phyloP scores from a whole-genome alignment of 1,140 invertebrate species.

The Lamellibrachia luymesi region DNA sequence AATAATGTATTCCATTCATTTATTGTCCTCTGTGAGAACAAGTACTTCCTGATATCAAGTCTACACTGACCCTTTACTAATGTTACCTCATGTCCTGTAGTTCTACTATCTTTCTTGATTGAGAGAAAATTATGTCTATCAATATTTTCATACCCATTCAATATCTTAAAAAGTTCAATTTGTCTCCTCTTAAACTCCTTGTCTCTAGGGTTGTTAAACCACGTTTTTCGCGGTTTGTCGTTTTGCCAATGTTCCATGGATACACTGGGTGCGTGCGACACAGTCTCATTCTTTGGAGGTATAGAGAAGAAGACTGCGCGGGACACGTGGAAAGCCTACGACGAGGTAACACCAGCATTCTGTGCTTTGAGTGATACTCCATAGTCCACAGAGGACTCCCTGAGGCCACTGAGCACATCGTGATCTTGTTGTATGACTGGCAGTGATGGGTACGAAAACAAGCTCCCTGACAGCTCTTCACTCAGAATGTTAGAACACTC shows the following conservation, averaged over 20 bases:
- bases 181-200: too few relatives aligned
- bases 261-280: not conserved
- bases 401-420: not conserved
- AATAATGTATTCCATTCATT: too few relatives aligned
- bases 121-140: too few relatives aligned
- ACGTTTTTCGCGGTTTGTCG: not conserved
- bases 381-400: not conserved
- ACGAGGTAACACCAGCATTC: not conserved
- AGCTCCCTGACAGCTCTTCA: too few relatives aligned
- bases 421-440: not conserved
- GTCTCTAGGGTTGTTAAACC: too few relatives aligned
- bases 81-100: too few relatives aligned
- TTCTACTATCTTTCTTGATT: too few relatives aligned
- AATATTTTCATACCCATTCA: too few relatives aligned
- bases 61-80: too few relatives aligned
- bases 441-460: too few relatives aligned
- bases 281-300: not conserved
- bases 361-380: not conserved
- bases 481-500: too few relatives aligned
- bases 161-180: too few relatives aligned
- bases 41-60: not conserved
- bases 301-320: not conserved
- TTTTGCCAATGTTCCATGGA: not conserved
- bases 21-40: not conserved
- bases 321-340: not conserved